Percentiles rank a stretch among this genome's conserved stretches.
These are phyloP conservation scores for Drosophila insularis DNA, from an alignment of 1,140 invertebrate genomes.

Conservation along the genomic window DNA sequence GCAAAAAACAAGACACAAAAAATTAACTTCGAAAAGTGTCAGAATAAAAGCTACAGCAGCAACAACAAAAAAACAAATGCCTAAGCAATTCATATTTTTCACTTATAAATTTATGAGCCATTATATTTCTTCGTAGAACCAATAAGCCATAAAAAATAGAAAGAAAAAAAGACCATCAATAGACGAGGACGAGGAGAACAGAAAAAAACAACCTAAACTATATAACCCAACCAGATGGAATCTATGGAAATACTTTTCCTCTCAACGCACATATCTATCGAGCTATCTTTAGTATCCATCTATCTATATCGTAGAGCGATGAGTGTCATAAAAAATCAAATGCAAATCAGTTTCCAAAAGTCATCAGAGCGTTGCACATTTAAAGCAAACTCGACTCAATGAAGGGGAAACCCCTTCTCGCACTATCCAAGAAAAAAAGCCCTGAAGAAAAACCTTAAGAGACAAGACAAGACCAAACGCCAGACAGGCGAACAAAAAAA, in stretches of 20 bases:
- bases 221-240: background rate
- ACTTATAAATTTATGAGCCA: constrained; percentile 57
- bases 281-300: background rate
- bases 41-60: constrained; percentile 23
- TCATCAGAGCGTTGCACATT: constrained; percentile 69
- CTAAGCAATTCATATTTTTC: constrained; percentile 32
- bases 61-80: constrained; percentile 3
- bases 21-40: constrained; percentile 2
- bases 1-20: background rate
- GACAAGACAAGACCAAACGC: constrained; percentile 1
- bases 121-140: constrained; percentile 56
- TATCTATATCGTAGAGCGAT: constrained; percentile 11
- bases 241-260: background rate
- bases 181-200: background rate
- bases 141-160: constrained; percentile 41
- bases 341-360: constrained; percentile 66
- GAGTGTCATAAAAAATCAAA: constrained; percentile 63
- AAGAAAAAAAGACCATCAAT: constrained; percentile 23
- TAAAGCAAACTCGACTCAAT: constrained; percentile 11
- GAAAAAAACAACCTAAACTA: constrained; percentile 20
- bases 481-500: constrained; percentile 25
- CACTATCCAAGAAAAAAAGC: constrained; percentile 21
- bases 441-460: constrained; percentile 25
- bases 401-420: constrained; percentile 5
- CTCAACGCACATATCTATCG: constrained; percentile 1